These are phyloP conservation scores for Papilio machaon DNA, from an alignment of 1,140 invertebrate species.

Conservation along the genomic window DNA sequence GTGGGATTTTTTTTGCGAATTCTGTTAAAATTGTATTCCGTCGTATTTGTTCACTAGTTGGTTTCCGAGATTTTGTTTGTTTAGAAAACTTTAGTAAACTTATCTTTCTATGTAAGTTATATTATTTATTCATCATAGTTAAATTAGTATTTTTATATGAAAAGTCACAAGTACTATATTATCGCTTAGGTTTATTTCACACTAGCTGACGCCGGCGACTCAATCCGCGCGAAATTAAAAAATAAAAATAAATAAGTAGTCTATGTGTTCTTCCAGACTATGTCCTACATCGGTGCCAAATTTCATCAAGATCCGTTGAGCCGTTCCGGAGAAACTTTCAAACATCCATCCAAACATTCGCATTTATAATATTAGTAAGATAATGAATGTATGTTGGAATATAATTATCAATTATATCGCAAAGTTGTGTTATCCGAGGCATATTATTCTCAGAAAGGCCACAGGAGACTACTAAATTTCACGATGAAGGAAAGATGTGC, in stretches of 20 bases:
- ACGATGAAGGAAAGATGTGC: conserved; percentile 1
- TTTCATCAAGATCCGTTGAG: too few relatives aligned
- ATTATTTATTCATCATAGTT: not conserved
- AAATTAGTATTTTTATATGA: too few relatives aligned
- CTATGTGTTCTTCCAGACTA: too few relatives aligned
- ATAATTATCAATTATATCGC: not conserved
- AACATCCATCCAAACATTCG: too few relatives aligned
- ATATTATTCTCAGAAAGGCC: not conserved
- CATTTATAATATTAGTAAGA: too few relatives aligned
- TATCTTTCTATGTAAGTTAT: not conserved
- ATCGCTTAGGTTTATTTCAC: not conserved
- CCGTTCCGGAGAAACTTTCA: too few relatives aligned
- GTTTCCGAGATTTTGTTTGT: not conserved
- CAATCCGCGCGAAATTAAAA: too few relatives aligned
- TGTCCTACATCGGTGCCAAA: too few relatives aligned
- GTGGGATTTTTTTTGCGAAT: not conserved
- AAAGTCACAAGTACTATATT: not conserved
- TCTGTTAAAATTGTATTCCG: not conserved
- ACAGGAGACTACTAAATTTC: not conserved
- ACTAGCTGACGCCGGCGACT: not conserved
- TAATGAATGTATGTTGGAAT: not conserved
- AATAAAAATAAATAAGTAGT: too few relatives aligned
- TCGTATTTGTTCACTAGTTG: not conserved
- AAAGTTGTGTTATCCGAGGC: not conserved
- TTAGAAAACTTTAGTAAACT: not conserved